Percentiles rank a stretch among this genome's conserved stretches.
Evolutionary conservation across 2,888 invertebrate genomes (phyloP).

Genomic region (Watsonalla binaria): DNA sequence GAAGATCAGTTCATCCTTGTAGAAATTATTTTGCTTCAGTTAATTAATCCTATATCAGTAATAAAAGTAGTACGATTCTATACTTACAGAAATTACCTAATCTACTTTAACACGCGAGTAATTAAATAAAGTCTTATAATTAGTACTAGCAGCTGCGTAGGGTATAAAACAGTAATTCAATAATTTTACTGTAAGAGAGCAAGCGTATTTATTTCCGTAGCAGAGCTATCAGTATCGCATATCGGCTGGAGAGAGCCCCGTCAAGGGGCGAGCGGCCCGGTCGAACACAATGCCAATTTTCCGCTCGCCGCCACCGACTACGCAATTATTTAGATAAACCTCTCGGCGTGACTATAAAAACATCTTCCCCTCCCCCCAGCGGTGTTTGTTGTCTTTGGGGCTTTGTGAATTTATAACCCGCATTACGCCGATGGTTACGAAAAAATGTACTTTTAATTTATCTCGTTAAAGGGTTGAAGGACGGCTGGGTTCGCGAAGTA

Average conservation of each 20-base stretch:
- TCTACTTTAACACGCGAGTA: too few species aligned
- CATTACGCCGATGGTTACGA: constrained; percentile 73
- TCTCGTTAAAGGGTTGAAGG: constrained; percentile 79
- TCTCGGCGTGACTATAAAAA: constrained; percentile 77
- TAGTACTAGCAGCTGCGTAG: too few species aligned
- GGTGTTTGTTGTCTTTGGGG: constrained; percentile 76
- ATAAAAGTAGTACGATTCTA: too few species aligned
- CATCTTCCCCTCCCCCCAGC: constrained; percentile 69
- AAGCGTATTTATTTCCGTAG: background rate
- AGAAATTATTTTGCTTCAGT: too few species aligned
- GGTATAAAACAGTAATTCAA: too few species aligned
- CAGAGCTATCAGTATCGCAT: constrained; percentile 15
- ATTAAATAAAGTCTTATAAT: too few species aligned
- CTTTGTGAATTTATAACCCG: constrained; percentile 73
- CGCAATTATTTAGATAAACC: constrained; percentile 79
- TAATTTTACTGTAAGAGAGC: background rate
- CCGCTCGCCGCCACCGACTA: constrained; percentile 76
- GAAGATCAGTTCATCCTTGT: background rate
- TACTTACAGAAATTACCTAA: too few species aligned
- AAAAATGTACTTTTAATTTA: constrained; percentile 80
- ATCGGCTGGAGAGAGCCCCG: constrained; percentile 20
- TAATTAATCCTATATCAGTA: too few species aligned
- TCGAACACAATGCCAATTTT: constrained; percentile 71
- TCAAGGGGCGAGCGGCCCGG: constrained; percentile 15
- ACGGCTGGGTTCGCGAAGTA: constrained; percentile 74